Conservation (phyloP, 2,888 invertebrate species). For the Yponomeuta plumbellus region DNA sequence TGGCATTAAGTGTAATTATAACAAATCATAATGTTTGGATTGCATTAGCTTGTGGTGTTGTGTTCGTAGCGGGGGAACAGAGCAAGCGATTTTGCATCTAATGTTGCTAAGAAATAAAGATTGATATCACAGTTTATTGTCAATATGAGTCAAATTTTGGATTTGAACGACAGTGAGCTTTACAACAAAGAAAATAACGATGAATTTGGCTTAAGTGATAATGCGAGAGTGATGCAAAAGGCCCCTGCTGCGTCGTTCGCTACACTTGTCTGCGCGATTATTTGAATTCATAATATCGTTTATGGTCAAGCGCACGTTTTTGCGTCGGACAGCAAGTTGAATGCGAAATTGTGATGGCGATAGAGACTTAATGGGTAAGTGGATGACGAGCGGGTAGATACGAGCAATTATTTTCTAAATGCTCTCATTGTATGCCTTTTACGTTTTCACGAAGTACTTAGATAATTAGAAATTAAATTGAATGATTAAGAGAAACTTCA, state of each 20-base stretch:
- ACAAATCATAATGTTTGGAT: slow-evolving; percentile 56
- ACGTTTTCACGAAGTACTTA: too few relatives aligned
- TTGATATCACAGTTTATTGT: background rate
- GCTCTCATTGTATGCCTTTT: background rate
- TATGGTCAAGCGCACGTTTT: slow-evolving; percentile 25
- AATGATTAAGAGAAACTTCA: too few relatives aligned
- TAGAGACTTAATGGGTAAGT: background rate
- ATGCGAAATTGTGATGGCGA: background rate
- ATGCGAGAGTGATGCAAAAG: slow-evolving; percentile 24
- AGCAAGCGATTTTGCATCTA: slow-evolving; percentile 19
- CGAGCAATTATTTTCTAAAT: background rate
- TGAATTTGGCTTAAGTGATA: slow-evolving; percentile 28
- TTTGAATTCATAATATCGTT: slow-evolving; percentile 45
- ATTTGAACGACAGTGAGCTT: slow-evolving; percentile 17
- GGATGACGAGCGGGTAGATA: background rate
- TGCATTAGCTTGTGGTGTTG: slow-evolving; percentile 37
- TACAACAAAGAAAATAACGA: slow-evolving; percentile 17
- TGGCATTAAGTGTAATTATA: slow-evolving; percentile 48
- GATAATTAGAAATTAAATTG: too few relatives aligned
- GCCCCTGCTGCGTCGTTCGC: slow-evolving; percentile 56
- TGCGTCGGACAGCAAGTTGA: background rate
- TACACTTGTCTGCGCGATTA: slow-evolving; percentile 48
- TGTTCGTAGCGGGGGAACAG: slow-evolving; percentile 27
- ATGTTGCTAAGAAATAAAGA: slow-evolving; percentile 5
- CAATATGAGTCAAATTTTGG: slow-evolving; percentile 2